Evolutionary conservation across 2,113 vertebrate species (phyloP), one percentile per base, ranked within the genome.

Genomic region (Chamaetylas fuelleborni): DNA sequence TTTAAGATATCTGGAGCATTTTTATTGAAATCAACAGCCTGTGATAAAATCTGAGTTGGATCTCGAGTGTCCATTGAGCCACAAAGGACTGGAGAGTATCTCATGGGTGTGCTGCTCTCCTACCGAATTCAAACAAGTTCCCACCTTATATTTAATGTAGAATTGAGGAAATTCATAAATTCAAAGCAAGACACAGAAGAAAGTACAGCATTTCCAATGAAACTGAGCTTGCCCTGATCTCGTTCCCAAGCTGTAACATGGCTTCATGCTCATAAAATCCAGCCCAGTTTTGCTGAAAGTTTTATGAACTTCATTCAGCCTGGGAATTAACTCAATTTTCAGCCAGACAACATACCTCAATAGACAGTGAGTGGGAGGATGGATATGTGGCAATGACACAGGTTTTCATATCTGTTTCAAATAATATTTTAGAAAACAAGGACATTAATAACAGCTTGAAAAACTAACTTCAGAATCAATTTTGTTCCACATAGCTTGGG

Each of bases 341-440:
- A 96, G 74, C 28, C 31, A 74, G 67, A 88, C 65, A 95, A 70
- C 34, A 43, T 29, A 69, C 33, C 45, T 54, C 6, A 1, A 26
- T 40, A 90, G 90, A 82, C 57, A 87, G n/a, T 36, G 81, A 81
- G 93, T 82, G 64, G 66, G 71, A 86, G 90, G 90, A 80, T 70
- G 79, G 76, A 67, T 78, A 40, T 66, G 56, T 94, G 67, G 79
- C 85, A 86, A 12, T 73, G 78, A 65, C 84, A 82, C 2, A 33
- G 56, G 71, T 56, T 95, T 81, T 93, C 71, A 24, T 85, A 89
- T 64, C 77, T 89, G 47, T 56, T 81, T 81, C 81, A 82, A 86
- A 54, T 61, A 74, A n/a, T 96, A 74, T 51, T 96, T 93, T 73
- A 64, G 64, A 90, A 88, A 94, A 81, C 64, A 90, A 51, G 42